Conservation (phyloP, 2,888 invertebrate species). For the Diadegma fenestrale region DNA sequence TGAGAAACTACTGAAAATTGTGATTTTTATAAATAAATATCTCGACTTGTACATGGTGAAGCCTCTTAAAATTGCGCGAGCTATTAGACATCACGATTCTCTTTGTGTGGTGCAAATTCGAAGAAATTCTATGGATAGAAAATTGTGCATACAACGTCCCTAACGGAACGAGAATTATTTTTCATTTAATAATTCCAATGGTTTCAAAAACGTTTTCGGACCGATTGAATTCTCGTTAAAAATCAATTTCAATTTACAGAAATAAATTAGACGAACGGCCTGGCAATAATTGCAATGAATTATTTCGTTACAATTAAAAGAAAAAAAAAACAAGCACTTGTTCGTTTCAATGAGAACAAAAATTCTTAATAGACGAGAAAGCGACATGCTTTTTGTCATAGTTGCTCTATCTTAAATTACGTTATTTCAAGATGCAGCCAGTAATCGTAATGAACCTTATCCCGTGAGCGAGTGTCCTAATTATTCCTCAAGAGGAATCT, state of each 20-base stretch:
- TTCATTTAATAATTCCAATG: background rate
- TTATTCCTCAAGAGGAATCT: conserved; percentile 72
- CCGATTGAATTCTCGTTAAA: background rate
- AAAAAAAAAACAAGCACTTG: background rate
- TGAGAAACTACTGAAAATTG: no score
- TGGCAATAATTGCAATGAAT: background rate
- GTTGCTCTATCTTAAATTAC: background rate
- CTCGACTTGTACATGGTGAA: no score
- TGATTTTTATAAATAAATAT: no score
- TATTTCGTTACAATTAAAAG: background rate
- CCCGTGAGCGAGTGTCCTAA: conserved; percentile 68
- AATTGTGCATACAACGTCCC: no score
- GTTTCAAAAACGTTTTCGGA: background rate
- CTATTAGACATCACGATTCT: no score
- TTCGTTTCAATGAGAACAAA: background rate
- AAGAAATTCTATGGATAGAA: no score
- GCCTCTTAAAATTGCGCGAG: no score
- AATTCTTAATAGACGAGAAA: background rate
- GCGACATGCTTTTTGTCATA: background rate
- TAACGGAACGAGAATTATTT: conserved; percentile 26
- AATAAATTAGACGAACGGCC: background rate
- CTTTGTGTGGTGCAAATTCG: no score
- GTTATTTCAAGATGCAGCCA: background rate
- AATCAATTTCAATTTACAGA: background rate
- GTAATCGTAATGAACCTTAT: conserved; percentile 3